phyloP scores from a whole-genome alignment of 2,797 vertebrate species.

The Pseudotriccus pelzelni region DNA sequence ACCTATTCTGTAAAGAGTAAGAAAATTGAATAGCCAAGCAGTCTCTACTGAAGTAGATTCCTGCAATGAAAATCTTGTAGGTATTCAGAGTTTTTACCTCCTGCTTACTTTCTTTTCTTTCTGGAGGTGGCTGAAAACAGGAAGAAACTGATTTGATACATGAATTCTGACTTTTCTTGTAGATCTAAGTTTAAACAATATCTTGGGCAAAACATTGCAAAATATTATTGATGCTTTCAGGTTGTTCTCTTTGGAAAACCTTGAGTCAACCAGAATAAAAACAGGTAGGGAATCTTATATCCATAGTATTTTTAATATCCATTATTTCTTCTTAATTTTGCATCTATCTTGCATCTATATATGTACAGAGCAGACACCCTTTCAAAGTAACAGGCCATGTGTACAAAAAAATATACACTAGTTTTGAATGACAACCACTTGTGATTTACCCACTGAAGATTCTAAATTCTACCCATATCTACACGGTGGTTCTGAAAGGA shows the following conservation, averaged over 20 bases:
- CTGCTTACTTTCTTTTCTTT: not conserved
- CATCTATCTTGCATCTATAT: not conserved
- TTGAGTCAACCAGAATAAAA: not conserved
- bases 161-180: not conserved
- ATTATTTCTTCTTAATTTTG: not conserved
- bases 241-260: constrained; percentile 36
- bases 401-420: not conserved
- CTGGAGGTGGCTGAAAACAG: not conserved
- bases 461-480: not conserved
- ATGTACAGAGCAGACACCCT: not conserved
- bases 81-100: not conserved
- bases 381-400: not conserved
- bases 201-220: constrained; percentile 18
- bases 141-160: not conserved
- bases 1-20: not conserved
- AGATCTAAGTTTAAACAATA: not conserved
- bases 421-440: not conserved
- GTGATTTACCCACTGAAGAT: not conserved
- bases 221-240: constrained; percentile 27
- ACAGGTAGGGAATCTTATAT: not conserved
- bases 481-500: not conserved
- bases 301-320: not conserved
- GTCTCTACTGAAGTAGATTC: not conserved
- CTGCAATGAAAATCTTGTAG: not conserved
- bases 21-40: not conserved